Base-by-base conservation (phyloP, 2,797 vertebrate genomes). In the Molossus alvarezi region DNA sequence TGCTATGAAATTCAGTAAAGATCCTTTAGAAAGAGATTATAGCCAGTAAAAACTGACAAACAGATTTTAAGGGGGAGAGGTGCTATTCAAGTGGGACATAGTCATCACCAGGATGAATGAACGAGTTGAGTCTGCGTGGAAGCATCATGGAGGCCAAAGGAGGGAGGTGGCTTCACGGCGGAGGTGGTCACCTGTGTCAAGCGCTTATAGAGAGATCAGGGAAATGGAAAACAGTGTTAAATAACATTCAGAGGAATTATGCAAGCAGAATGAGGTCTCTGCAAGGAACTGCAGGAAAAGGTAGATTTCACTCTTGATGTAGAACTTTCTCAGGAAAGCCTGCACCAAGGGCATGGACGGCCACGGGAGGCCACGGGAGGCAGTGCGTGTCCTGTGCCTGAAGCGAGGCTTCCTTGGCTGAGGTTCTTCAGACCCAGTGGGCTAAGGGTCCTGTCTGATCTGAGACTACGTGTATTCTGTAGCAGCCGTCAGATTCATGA, bases 191-290 rank as follows among this genome's bases (percentile, higher is more conserved):
- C 1, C 25, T 79, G 23, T 37, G 29, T 55, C 15, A 25, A 65
- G n/a, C 33, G 45, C 29, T 60, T n/a, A 1, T 12, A 48, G 21
- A 65, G 29, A 71, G 5, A 33, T 8, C 1, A 84, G 51, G 48
- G 25, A 60, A 55, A 13, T 67, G 18, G 75, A 60, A 45, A 72
- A 55, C 15, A 25, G 37, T 94, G 96, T 69, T 72, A 87, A 88
- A 25, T 73, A 72, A 69, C 55, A 48, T 25, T 83, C 21, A 48
- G 29, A 69, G 20, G n/a, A 77, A 71, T 21, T 65, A 82, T 21
- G 41, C 62, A 60, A 77, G 51, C 6, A 82, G 33, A 62, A 88
- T 69, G 21, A 25, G 10, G 21, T 69, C 45, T 87, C 55, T 87
- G 27, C 13, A n/a, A 77, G 48, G 51, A 51, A 64, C 29, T 20